Percentiles rank a stretch among this genome's conserved stretches.
These are phyloP conservation scores for Pseudorasbora parva DNA, from an alignment of 2,113 vertebrate species.

Conservation along the genomic window DNA sequence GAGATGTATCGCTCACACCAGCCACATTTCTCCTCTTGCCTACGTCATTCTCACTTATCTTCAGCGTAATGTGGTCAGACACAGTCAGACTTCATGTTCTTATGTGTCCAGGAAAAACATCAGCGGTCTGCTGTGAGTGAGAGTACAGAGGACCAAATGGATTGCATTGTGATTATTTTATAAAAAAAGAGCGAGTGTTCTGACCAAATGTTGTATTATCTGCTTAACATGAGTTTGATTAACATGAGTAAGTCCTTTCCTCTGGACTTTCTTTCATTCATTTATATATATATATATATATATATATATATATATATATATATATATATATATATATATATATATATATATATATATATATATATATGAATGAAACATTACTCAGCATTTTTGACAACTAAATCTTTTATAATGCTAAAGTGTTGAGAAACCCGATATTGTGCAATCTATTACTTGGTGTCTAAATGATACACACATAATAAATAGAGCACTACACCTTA, in stretches of 20 bases:
- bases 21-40: background rate
- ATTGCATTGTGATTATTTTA: background rate
- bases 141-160: background rate
- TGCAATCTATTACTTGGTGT: background rate
- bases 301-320: too few relatives aligned
- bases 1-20: slow-evolving; percentile 15
- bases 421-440: background rate
- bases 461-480: background rate
- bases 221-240: background rate
- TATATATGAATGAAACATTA: background rate
- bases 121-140: background rate
- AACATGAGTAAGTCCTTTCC: background rate
- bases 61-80: slow-evolving; percentile 24
- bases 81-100: background rate
- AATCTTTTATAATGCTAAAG: background rate
- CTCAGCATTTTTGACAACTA: background rate
- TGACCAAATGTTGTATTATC: background rate
- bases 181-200: background rate
- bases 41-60: background rate
- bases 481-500: background rate
- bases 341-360: too few relatives aligned
- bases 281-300: too few relatives aligned
- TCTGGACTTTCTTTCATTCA: background rate
- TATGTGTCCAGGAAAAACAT: background rate
- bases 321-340: too few relatives aligned